phyloP scores from a whole-genome alignment of 2,113 vertebrate genomes.

The Gallinago media region DNA sequence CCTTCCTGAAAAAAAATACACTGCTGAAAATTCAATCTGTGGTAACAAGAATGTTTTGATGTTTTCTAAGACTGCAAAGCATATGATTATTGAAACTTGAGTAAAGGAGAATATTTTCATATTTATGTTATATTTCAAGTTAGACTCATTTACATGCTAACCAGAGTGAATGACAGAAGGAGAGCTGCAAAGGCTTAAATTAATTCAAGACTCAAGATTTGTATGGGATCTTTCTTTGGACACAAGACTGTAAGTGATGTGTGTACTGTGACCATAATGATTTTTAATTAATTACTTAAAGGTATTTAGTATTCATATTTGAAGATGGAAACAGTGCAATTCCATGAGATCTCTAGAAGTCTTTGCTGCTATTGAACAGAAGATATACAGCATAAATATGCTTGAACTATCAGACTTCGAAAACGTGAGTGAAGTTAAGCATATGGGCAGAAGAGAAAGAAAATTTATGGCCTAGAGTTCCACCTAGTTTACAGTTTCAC shows the following conservation, averaged over 20 bases:
- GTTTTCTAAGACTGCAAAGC: neutral
- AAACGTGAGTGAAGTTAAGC: neutral
- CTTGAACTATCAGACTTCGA: neutral
- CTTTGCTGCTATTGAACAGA: neutral
- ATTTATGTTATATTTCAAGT: neutral
- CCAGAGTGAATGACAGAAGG: neutral
- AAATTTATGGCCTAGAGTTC: neutral
- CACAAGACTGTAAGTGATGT: neutral
- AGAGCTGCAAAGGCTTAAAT: neutral
- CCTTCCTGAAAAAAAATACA: neutral
- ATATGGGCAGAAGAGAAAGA: neutral
- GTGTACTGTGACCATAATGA: neutral
- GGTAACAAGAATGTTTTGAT: neutral
- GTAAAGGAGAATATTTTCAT: neutral
- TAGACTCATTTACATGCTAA: neutral
- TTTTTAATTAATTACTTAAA: neutral
- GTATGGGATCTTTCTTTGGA: neutral
- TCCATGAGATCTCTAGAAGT: neutral
- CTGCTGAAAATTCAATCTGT: constrained; percentile 14
- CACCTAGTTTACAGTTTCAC: neutral
- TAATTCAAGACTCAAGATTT: neutral
- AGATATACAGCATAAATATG: neutral
- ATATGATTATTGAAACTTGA: neutral
- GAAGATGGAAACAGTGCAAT: neutral
- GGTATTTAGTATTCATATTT: neutral